phyloP scores from a whole-genome alignment of 2,113 vertebrate species.

The zebrafish (Danio rerio) region DNA sequence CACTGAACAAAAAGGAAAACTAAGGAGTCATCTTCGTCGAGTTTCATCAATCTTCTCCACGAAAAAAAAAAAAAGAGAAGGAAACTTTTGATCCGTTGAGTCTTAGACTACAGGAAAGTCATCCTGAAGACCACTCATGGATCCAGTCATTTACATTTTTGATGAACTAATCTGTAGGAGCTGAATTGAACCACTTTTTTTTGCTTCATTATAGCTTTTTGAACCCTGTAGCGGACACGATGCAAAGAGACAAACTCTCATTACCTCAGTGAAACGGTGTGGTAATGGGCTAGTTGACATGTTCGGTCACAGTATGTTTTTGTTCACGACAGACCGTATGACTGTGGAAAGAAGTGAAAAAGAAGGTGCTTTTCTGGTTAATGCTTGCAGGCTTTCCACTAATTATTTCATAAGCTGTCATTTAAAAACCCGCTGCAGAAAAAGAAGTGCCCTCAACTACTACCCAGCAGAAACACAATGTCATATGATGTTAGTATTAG shows the following conservation, averaged over 20 bases:
- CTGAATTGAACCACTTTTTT: neutral
- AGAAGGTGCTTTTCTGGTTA: slow-evolving; percentile 43
- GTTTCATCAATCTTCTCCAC: slow-evolving; percentile 11
- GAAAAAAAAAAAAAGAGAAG: neutral
- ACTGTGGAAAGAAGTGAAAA: slow-evolving; percentile 48
- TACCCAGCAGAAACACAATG: neutral
- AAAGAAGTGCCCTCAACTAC: slow-evolving; percentile 12
- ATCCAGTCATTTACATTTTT: neutral
- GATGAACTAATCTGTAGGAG: neutral
- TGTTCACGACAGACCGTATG: slow-evolving; percentile 32
- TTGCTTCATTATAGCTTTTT: neutral
- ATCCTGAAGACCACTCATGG: neutral
- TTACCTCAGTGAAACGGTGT: slow-evolving; percentile 19
- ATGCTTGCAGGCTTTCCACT: slow-evolving; percentile 34
- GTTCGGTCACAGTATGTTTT: slow-evolving; percentile 10
- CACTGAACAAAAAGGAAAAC: slow-evolving; percentile 40
- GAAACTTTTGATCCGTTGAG: neutral
- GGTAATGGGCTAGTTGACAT: slow-evolving; percentile 16
- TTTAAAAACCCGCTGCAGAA: slow-evolving; percentile 21
- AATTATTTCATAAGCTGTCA: slow-evolving; percentile 27
- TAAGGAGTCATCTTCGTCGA: neutral
- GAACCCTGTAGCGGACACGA: neutral
- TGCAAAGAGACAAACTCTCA: slow-evolving; percentile 10
- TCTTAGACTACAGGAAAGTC: slow-evolving; percentile 4
- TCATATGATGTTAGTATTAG: too few relatives aligned